These are phyloP conservation scores for Rhodophaea formosa DNA, from an alignment of 2,888 invertebrate genomes.

Conservation along the genomic window DNA sequence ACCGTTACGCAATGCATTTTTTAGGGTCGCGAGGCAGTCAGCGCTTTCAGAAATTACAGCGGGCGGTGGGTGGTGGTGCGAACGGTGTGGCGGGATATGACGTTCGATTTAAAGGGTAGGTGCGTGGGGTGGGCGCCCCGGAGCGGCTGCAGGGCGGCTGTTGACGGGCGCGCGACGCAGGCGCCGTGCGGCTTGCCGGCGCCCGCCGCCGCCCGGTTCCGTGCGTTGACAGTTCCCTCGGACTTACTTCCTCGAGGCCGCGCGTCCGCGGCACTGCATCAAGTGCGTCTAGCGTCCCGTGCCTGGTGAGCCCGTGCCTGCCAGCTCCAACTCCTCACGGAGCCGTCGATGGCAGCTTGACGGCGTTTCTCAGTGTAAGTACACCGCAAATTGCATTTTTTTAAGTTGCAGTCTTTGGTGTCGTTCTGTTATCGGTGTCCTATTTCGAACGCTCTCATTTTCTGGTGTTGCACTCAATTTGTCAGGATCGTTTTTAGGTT, in stretches of 20 bases:
- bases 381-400: constrained; percentile 28
- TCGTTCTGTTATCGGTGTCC: constrained; percentile 1
- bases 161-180: constrained; percentile 80
- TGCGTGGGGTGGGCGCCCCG: constrained; percentile 44
- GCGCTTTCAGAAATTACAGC: constrained; percentile 77
- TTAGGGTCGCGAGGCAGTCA: constrained; percentile 77
- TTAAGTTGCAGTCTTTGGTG: constrained; percentile 7
- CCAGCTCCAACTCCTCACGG: constrained; percentile 35
- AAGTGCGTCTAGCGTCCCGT: constrained; percentile 26
- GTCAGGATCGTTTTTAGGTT: neutral
- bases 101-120: constrained; percentile 80
- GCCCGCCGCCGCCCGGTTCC: constrained; percentile 79
- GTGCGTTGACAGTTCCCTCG: constrained; percentile 84
- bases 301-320: constrained; percentile 26
- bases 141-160: constrained; percentile 74
- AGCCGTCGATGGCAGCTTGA: constrained; percentile 65
- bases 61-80: constrained; percentile 50
- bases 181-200: constrained; percentile 59
- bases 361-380: constrained; percentile 59
- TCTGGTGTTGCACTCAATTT: neutral
- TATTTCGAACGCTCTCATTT: neutral
- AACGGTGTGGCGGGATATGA: constrained; percentile 74
- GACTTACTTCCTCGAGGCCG: constrained; percentile 78
- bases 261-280: constrained; percentile 71
- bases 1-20: constrained; percentile 81